A percentile compares a stretch with the other conserved stretches of the same genome.
Conservation (phyloP, 2,113 vertebrate genomes). For the Sebastes fasciatus region DNA sequence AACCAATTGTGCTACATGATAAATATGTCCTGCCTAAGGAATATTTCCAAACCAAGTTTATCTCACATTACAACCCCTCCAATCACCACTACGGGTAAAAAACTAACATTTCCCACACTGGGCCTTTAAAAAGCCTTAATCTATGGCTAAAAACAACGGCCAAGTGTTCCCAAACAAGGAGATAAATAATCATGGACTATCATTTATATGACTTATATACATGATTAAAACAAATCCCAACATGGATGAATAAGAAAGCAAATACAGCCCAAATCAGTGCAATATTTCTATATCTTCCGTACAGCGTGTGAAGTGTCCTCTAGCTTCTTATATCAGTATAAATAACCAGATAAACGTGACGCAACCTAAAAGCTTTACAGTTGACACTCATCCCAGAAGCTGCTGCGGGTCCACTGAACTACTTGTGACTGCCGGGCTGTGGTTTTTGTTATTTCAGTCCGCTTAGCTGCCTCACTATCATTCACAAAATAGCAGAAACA, state of each 20-base stretch:
- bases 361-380: neutral
- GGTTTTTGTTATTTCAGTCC: neutral
- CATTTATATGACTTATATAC: no score
- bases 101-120: neutral
- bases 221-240: no score
- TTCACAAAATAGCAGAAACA: conserved; percentile 49
- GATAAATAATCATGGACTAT: no score
- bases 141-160: neutral
- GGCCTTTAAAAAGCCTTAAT: neutral
- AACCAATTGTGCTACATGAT: no score
- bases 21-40: no score
- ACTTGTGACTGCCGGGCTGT: neutral
- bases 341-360: neutral
- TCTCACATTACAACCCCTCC: no score
- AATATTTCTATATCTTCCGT: no score
- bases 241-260: no score
- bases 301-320: neutral
- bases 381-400: neutral
- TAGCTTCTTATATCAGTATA: neutral
- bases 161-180: neutral
- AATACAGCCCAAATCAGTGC: no score
- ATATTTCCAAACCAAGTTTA: no score
- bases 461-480: conserved; percentile 6
- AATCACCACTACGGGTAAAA: no score
- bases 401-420: neutral